Evolutionary conservation across 1,140 invertebrate species (phyloP), one percentile per base, ranked within the genome.

Genomic region (Gryllus bimaculatus): DNA sequence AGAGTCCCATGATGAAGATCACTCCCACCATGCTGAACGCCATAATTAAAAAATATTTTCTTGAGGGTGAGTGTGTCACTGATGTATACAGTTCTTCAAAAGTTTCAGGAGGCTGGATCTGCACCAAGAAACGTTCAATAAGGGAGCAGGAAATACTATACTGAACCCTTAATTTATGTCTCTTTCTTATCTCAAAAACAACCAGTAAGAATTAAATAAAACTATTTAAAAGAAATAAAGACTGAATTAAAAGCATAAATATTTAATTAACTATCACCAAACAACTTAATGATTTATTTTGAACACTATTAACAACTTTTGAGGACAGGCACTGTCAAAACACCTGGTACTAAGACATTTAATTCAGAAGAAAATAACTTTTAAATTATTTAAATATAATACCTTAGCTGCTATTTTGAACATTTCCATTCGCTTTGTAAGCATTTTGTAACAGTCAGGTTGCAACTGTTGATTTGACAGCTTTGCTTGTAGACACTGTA

Each of bases 321-420:
- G 26, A 39, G 5, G 26, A 5, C 26, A 39, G 1, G 26, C 26
- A 39, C 26, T 39, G 26, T 39, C 26, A 39, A 39, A 39, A 39
- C 26, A 39, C 26, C 26, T 39, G 26, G 1, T 5, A 76, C 48
- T 76, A 77, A 83, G 47, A 73, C 48, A 77, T 12, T 21, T 75
- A 78, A 8, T 75, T 21, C 76, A 84, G 84, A 39, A 79, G 81
- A 83, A 83, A 83, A 83, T 79, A n/a, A 82, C 75, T 39, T 39
- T 39, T 39, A 39, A 39, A 39, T 39, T 7, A 48, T n/a, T 80
- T 73, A 21, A 54, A 76, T 8, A 78, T n/a, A 47, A 79, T 87
- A 95, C 93, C 87, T 93, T 90, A 49, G 91, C 93, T 39, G 95
- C 94, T 88, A 93, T 94, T 87, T 90, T 92, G 85, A 95, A 97